phyloP scores from a whole-genome alignment of 2,888 invertebrate genomes.

The Catotricha subobsoleta region DNA sequence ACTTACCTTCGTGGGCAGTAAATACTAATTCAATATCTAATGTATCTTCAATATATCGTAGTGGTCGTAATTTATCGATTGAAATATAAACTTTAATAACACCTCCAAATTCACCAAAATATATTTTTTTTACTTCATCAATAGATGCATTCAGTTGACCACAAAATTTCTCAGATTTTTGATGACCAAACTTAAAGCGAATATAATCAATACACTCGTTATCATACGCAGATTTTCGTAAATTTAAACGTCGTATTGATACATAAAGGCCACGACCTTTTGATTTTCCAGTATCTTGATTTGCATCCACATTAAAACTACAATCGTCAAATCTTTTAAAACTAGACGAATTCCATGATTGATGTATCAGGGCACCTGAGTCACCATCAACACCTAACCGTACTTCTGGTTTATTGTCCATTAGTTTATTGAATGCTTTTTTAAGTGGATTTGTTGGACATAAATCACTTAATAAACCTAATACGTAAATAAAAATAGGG shows the following conservation, averaged over 20 bases:
- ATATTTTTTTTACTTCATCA: slow-evolving; percentile 1
- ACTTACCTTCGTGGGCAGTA: slow-evolving; percentile 15
- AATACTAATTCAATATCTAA: slow-evolving; percentile 24
- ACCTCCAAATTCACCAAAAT: slow-evolving; percentile 3
- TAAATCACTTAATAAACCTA: neutral
- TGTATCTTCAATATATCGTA: slow-evolving; percentile 16
- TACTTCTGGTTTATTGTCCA: slow-evolving; percentile 14
- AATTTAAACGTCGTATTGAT: slow-evolving; percentile 1
- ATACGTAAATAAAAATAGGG: neutral
- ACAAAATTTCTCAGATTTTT: slow-evolving; percentile 16
- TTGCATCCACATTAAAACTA: slow-evolving; percentile 21
- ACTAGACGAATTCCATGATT: slow-evolving; percentile 22
- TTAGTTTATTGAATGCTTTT: neutral
- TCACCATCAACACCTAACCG: slow-evolving; percentile 21
- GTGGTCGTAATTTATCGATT: neutral
- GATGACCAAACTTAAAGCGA: slow-evolving; percentile 21
- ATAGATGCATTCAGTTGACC: slow-evolving; percentile 4
- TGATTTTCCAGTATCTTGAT: neutral
- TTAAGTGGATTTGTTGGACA: neutral
- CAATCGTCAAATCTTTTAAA: slow-evolving; percentile 23
- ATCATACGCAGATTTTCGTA: slow-evolving; percentile 3
- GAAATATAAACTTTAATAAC: neutral
- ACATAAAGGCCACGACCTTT: slow-evolving; percentile 3
- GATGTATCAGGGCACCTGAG: slow-evolving; percentile 22
- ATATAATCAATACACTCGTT: slow-evolving; percentile 22